These are phyloP conservation scores for Rattus norvegicus DNA, from an alignment of 2,113 vertebrate genomes.

Conservation along the genomic window GRCr8 NC_086025.1:29826001-29826500, in stretches of 20 bases:
- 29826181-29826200: background rate
- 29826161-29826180: background rate
- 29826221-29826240: background rate
- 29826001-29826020: background rate
- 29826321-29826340: background rate
- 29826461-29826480: constrained; percentile 35
- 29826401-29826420: background rate
- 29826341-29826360: background rate
- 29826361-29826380: background rate
- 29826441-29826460: background rate
- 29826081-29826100: background rate
- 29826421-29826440: too few species aligned
- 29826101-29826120: background rate
- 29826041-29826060: background rate
- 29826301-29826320: background rate
- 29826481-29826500: background rate
- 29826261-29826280: constrained; percentile 21
- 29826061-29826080: background rate
- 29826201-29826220: background rate
- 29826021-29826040: background rate
- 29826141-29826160: background rate
- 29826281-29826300: background rate
- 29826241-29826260: background rate
- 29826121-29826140: background rate
- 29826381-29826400: background rate